Percentiles rank a stretch among this genome's conserved stretches.
Conservation (phyloP, 1,140 invertebrate species). For the Zaprionus ornatus region DNA sequence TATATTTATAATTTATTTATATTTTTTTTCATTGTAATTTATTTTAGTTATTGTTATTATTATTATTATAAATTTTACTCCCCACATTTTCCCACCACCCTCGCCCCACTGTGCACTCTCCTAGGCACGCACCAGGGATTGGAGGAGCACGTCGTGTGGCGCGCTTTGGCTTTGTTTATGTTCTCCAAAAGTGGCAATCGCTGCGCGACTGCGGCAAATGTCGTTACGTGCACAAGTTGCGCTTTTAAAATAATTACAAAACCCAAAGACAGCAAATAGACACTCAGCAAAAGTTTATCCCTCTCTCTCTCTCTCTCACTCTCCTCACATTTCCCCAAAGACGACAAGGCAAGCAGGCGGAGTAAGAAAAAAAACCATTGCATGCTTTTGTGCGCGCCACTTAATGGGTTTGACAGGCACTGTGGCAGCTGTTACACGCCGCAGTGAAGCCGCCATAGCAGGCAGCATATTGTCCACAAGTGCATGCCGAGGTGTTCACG, state of each 20-base stretch:
- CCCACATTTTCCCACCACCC: background rate
- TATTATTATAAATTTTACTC: background rate
- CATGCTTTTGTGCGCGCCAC: constrained; percentile 62
- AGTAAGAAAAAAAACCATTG: constrained; percentile 48
- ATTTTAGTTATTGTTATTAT: background rate
- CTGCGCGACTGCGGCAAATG: constrained; percentile 70
- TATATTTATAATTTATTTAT: background rate
- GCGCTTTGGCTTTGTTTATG: constrained; percentile 61
- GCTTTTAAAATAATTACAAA: constrained; percentile 82
- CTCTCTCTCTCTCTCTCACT: background rate
- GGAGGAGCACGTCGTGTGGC: background rate
- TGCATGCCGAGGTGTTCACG: background rate
- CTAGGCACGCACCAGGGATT: constrained; percentile 15
- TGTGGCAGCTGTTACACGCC: constrained; percentile 67
- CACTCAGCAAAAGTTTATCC: constrained; percentile 15
- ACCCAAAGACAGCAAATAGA: constrained; percentile 28
- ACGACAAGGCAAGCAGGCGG: constrained; percentile 21
- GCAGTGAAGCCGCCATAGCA: constrained; percentile 4
- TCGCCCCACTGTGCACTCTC: constrained; percentile 10
- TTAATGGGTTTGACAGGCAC: constrained; percentile 67
- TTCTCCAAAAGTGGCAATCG: constrained; percentile 75
- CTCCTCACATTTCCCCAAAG: constrained; percentile 26
- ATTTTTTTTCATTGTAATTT: accelerated
- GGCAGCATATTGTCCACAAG: constrained; percentile 49
- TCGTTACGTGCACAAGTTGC: constrained; percentile 80